Percentiles rank a stretch among this genome's conserved stretches.
These are phyloP conservation scores for Trichopoda pennipes DNA, from an alignment of 2,888 invertebrate species.

Conservation along the genomic window DNA sequence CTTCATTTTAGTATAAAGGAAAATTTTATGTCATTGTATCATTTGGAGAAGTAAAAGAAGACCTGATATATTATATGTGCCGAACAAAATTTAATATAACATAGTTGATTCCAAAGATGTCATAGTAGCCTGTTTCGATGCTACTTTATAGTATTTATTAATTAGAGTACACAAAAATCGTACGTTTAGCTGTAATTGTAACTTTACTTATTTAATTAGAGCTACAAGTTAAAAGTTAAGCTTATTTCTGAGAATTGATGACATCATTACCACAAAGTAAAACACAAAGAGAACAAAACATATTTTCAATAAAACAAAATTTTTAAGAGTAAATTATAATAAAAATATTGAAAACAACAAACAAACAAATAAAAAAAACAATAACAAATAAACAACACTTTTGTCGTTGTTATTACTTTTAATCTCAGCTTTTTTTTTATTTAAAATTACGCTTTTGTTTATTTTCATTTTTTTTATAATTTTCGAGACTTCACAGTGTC, in stretches of 20 bases:
- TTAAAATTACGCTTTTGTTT: slow-evolving; percentile 30
- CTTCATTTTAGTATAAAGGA: no score
- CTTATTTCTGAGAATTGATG: slow-evolving; percentile 33
- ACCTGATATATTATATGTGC: no score
- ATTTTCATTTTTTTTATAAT: slow-evolving; percentile 16
- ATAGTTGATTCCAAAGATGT: no score
- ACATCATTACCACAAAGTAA: slow-evolving; percentile 47
- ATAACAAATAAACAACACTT: no score
- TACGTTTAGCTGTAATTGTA: background rate
- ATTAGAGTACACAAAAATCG: background rate
- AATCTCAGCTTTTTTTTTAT: slow-evolving; percentile 34
- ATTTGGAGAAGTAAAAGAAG: no score
- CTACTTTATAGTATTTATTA: no score
- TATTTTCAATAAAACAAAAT: background rate
- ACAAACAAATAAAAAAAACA: background rate
- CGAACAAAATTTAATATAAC: no score
- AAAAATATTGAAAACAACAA: background rate
- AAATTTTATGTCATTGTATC: no score
- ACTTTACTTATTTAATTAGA: background rate
- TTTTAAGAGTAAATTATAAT: slow-evolving; percentile 25
- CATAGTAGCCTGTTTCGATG: no score
- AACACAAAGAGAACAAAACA: slow-evolving; percentile 10
- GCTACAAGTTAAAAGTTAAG: background rate
- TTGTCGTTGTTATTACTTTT: slow-evolving; percentile 40
- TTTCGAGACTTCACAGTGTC: slow-evolving; percentile 45